A percentile compares a stretch with the other conserved stretches of the same genome.
Evolutionary conservation across 2,113 vertebrate species (phyloP).

Genomic region (Hylia prasina): DNA sequence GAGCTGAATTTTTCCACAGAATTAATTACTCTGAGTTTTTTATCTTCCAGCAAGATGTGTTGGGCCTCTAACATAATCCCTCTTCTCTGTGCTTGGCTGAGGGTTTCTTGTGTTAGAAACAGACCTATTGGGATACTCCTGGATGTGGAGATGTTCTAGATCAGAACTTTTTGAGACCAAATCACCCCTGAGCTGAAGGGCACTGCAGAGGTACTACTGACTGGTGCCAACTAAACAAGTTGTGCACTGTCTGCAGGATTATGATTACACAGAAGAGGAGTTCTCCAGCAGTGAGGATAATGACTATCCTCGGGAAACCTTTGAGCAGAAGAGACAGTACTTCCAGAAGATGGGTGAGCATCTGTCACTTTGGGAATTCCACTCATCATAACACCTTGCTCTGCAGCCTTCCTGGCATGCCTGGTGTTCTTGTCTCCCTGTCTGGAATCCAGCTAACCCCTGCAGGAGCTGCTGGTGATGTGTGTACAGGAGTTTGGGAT

Average conservation of each 20-base stretch:
- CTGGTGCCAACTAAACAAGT: not conserved
- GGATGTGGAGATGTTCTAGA: not conserved
- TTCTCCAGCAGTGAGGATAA: not conserved
- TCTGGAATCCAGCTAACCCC: not conserved
- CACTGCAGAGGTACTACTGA: not conserved
- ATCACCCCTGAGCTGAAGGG: not conserved
- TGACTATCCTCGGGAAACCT: conserved; percentile 56
- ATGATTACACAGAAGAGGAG: not conserved
- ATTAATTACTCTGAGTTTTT: not conserved
- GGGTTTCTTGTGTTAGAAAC: not conserved
- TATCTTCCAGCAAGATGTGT: not conserved
- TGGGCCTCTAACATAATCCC: not conserved
- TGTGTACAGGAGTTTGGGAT: not conserved
- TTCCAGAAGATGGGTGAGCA: conserved; percentile 88
- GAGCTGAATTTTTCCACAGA: not conserved
- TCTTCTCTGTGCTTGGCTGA: not conserved
- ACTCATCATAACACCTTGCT: not conserved
- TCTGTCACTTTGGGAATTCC: not conserved
- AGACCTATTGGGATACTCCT: not conserved
- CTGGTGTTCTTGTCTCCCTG: not conserved
- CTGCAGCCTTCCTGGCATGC: not conserved
- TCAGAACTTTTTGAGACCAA: not conserved
- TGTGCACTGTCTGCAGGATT: conserved; percentile 4
- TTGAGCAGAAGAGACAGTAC: conserved; percentile 82
- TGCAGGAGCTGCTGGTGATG: not conserved